Evolutionary conservation across 2,888 invertebrate species (phyloP).

Genomic region (Caradrina kadenii): DNA sequence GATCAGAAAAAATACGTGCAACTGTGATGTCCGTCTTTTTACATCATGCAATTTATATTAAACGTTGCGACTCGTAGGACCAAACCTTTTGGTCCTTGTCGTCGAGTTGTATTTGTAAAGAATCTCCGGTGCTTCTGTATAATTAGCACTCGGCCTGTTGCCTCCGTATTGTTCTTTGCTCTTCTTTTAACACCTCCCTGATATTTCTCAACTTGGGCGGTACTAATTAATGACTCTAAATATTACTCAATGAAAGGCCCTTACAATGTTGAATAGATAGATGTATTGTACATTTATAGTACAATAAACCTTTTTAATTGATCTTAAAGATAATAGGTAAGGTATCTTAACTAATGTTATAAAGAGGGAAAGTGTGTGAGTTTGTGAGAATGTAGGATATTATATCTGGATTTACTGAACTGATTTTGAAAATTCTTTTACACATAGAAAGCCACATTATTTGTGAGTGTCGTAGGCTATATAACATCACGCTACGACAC

Average conservation of each 20-base stretch:
- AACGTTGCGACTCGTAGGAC: neutral
- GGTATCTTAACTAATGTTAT: too few relatives aligned
- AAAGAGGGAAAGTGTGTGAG: too few relatives aligned
- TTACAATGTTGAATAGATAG: neutral
- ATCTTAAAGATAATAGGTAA: too few relatives aligned
- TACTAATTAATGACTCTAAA: slow-evolving; percentile 55
- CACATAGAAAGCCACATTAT: too few relatives aligned
- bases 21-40: slow-evolving; percentile 20
- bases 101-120: slow-evolving; percentile 30
- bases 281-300: neutral
- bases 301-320: neutral
- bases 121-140: slow-evolving; percentile 36
- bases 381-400: too few relatives aligned
- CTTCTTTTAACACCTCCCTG: slow-evolving; percentile 54
- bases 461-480: too few relatives aligned
- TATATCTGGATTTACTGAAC: too few relatives aligned
- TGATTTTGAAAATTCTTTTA: too few relatives aligned
- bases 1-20: slow-evolving; percentile 32
- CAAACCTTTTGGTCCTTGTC: slow-evolving; percentile 11
- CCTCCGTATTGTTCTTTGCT: slow-evolving; percentile 48
- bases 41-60: slow-evolving; percentile 42
- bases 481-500: too few relatives aligned
- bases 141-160: slow-evolving; percentile 60
- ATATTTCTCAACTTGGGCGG: slow-evolving; percentile 31
- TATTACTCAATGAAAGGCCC: slow-evolving; percentile 39